Conservation (phyloP, 2,797 vertebrate genomes). For the Pyrocephalus nanus region DNA sequence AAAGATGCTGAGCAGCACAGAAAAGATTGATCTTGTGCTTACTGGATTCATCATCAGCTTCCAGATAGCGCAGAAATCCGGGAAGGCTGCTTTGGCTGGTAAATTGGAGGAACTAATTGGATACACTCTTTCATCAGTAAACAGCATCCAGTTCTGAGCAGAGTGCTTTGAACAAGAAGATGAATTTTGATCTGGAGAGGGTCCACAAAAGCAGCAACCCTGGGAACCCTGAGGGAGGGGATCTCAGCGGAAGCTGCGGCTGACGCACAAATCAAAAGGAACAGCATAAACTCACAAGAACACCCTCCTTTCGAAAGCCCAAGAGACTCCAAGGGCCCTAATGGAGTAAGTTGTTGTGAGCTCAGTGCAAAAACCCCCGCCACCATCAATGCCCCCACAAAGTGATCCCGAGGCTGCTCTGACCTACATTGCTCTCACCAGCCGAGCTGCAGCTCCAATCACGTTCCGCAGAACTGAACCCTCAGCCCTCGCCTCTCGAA, state of each 20-base stretch:
- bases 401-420: background rate
- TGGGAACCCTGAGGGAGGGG: accelerated
- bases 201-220: background rate
- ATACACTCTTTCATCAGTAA: background rate
- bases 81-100: background rate
- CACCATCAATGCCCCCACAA: background rate
- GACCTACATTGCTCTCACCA: constrained; percentile 20
- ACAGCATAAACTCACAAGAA: background rate
- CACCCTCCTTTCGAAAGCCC: background rate
- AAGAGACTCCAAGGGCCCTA: background rate
- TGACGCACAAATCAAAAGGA: background rate
- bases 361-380: accelerated
- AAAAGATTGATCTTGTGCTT: background rate
- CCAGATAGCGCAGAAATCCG: background rate
- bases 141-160: background rate
- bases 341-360: background rate
- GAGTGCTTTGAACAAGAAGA: background rate
- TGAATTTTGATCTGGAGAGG: background rate
- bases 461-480: accelerated
- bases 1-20: background rate
- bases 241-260: background rate
- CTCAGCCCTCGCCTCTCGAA: accelerated
- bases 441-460: background rate
- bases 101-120: background rate
- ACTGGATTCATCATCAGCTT: background rate